phyloP scores from a whole-genome alignment of 30 jellyfish, hydroid and myxozoan species.

The Aurelia aurita region DNA sequence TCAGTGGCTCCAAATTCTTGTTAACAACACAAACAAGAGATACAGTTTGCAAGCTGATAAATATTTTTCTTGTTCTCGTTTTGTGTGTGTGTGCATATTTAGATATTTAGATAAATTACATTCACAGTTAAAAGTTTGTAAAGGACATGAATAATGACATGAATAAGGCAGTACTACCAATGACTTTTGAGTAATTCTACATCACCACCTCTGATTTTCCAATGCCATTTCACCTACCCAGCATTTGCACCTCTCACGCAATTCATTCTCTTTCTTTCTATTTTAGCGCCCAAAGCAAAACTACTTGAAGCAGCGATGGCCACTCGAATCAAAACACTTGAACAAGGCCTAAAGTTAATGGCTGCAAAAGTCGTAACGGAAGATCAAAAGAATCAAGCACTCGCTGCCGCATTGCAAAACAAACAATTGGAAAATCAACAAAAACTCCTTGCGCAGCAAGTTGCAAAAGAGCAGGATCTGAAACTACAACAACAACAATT shows the following conservation, averaged over 20 bases:
- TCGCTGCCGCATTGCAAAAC: slow-evolving; percentile 55
- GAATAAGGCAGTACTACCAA: no score
- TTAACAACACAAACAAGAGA: no score
- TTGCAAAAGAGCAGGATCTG: not conserved
- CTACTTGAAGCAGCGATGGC: slow-evolving; percentile 39
- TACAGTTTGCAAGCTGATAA: no score
- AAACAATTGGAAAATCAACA: slow-evolving; percentile 55
- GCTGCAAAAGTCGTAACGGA: slow-evolving; percentile 59
- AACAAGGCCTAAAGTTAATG: slow-evolving; percentile 55
- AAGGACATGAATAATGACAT: no score
- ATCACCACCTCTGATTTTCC: no score
- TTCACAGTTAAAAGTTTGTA: no score
- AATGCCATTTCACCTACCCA: no score
- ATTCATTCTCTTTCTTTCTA: not conserved
- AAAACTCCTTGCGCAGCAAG: slow-evolving; percentile 15
- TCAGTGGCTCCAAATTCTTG: no score
- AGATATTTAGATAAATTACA: no score
- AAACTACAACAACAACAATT: slow-evolving; percentile 13
- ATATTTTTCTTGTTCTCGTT: no score
- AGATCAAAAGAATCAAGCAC: slow-evolving; percentile 40
- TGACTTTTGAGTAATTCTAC: no score
- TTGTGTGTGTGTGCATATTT: no score
- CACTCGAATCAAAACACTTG: slow-evolving; percentile 30
- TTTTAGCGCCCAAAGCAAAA: slow-evolving; percentile 17
- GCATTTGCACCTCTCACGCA: not conserved